These are phyloP conservation scores for Capromys pilorides DNA, from an alignment of 2,797 vertebrate species.

Conservation along the genomic window DNA sequence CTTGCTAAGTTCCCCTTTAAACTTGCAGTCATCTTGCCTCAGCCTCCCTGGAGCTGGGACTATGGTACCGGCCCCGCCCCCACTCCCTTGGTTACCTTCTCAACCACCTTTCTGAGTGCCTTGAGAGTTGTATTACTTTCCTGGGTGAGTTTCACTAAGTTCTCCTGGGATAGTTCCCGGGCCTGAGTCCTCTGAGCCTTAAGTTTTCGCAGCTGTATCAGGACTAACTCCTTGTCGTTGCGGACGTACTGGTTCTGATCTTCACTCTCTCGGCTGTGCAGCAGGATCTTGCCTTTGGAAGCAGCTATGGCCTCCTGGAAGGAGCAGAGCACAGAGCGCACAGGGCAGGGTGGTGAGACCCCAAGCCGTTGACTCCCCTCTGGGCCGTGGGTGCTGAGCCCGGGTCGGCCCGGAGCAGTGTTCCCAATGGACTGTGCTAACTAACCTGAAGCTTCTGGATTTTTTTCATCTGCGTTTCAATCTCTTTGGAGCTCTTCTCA, in stretches of 20 bases:
- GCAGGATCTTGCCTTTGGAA: slow-evolving; percentile 79
- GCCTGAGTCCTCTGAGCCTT: slow-evolving; percentile 82
- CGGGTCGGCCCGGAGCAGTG: neutral
- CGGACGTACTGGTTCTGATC: slow-evolving; percentile 73
- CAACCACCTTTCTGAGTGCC: slow-evolving; percentile 79
- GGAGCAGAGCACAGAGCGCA: neutral
- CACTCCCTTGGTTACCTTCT: slow-evolving; percentile 83
- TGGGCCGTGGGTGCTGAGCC: neutral
- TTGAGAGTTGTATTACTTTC: slow-evolving; percentile 86
- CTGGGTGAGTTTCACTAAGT: slow-evolving; percentile 83
- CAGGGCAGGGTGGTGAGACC: neutral
- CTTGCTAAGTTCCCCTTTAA: neutral
- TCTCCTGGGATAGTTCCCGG: slow-evolving; percentile 72
- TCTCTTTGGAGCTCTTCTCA: slow-evolving; percentile 86
- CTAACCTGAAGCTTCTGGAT: slow-evolving; percentile 89
- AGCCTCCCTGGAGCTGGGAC: neutral
- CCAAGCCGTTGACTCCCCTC: neutral
- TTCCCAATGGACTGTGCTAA: slow-evolving; percentile 60
- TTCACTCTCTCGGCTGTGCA: slow-evolving; percentile 80
- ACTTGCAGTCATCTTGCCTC: neutral
- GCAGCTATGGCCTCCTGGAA: slow-evolving; percentile 84
- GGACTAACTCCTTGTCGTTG: slow-evolving; percentile 82
- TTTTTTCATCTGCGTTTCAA: slow-evolving; percentile 86
- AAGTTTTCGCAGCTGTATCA: slow-evolving; percentile 83
- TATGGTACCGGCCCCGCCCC: neutral